Conservation (phyloP, 2,888 invertebrate genomes). For the Drosophila multiciliata region DNA sequence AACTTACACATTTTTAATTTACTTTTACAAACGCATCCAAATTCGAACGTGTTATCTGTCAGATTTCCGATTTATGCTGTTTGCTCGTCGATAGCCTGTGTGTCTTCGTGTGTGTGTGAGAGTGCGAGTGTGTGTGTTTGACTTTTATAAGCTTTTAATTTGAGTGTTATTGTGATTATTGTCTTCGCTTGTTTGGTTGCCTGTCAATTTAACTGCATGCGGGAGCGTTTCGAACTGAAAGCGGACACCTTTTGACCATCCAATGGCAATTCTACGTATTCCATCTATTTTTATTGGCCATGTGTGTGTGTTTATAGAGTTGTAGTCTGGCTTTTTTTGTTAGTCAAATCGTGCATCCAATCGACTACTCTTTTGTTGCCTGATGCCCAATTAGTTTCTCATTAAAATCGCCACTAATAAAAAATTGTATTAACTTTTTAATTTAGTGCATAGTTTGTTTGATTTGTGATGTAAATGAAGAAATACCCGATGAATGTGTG, state of each 20-base stretch:
- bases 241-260: conserved; percentile 58
- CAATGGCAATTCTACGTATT: conserved; percentile 4
- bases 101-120: conserved; percentile 2
- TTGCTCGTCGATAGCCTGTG: conserved; percentile 19
- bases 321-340: conserved; percentile 48
- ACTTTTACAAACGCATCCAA: conserved; percentile 43
- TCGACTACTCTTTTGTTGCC: conserved; percentile 40
- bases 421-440: conserved; percentile 33
- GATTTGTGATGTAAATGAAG: conserved; percentile 17
- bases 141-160: conserved; percentile 80
- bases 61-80: conserved; percentile 60
- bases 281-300: conserved; percentile 12
- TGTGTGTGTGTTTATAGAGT: conserved; percentile 44
- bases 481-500: conserved; percentile 5
- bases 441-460: conserved; percentile 17
- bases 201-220: conserved; percentile 59
- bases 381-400: conserved; percentile 69
- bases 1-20: conserved; percentile 60
- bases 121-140: conserved; percentile 46
- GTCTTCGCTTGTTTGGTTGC: conserved; percentile 51
- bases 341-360: conserved; percentile 61
- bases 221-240: conserved; percentile 56
- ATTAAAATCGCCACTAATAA: conserved; percentile 65
- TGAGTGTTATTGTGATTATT: conserved; percentile 77
- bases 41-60: conserved; percentile 59